These are phyloP conservation scores for Cottus gobio DNA, from an alignment of 2,113 vertebrate species.

Conservation along the genomic window DNA sequence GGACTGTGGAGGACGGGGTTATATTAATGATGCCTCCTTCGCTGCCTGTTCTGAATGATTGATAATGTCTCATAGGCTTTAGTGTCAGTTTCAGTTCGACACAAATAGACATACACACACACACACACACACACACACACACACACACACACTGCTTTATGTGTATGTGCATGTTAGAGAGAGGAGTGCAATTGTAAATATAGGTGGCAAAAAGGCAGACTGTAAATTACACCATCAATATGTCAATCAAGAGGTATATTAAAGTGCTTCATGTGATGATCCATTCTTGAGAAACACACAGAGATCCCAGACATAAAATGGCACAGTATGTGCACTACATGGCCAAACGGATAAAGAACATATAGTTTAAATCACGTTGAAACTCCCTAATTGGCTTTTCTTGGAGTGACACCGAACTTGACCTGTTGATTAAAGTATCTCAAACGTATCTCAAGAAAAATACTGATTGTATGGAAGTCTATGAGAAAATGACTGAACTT, in stretches of 20 bases:
- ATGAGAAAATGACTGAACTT: too few relatives aligned
- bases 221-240: constrained; percentile 38
- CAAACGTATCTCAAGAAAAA: too few relatives aligned
- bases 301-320: background rate
- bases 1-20: constrained; percentile 4
- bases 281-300: background rate
- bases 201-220: background rate
- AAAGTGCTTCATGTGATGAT: background rate
- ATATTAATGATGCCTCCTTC: constrained; percentile 13
- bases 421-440: background rate
- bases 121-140: background rate
- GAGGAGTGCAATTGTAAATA: constrained; percentile 16
- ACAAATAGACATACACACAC: background rate
- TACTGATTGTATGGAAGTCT: too few relatives aligned
- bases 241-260: constrained; percentile 48
- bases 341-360: background rate
- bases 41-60: constrained; percentile 27
- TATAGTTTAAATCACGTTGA: background rate
- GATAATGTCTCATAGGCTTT: constrained; percentile 27
- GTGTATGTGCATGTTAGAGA: background rate
- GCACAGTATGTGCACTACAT: background rate
- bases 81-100: constrained; percentile 14
- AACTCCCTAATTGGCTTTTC: background rate
- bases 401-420: background rate
- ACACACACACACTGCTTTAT: background rate